These are phyloP conservation scores for Platyrinchus mystaceus DNA, from an alignment of 2,797 vertebrate species.

Conservation along the genomic window DNA sequence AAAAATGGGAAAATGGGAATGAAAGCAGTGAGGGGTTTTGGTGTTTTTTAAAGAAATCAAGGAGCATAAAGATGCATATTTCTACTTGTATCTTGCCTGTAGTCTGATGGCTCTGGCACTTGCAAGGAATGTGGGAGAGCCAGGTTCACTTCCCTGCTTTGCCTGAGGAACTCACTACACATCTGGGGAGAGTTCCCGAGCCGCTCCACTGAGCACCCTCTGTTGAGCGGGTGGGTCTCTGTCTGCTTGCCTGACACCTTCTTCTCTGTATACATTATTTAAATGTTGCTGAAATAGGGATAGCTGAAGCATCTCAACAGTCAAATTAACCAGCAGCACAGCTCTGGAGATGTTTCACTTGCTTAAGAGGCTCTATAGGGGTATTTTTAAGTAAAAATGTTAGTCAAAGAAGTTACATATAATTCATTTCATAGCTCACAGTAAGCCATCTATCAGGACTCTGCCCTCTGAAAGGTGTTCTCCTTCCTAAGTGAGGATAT, in stretches of 20 bases:
- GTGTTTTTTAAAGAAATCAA: background rate
- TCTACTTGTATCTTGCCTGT: background rate
- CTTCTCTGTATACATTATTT: slow-evolving; percentile 5
- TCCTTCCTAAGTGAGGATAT: background rate
- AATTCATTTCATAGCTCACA: background rate
- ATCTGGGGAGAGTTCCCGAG: background rate
- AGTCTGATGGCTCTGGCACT: slow-evolving; percentile 12
- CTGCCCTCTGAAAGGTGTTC: background rate
- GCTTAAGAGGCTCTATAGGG: background rate
- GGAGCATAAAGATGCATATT: background rate
- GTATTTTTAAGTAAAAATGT: background rate
- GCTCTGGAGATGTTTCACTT: background rate
- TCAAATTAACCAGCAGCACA: background rate
- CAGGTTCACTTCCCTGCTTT: slow-evolving; percentile 28
- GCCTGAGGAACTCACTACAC: slow-evolving; percentile 30
- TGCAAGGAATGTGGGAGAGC: slow-evolving; percentile 54
- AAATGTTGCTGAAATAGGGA: background rate
- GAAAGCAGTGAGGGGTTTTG: background rate
- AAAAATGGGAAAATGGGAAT: background rate
- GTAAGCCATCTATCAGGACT: background rate
- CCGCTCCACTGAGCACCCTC: background rate
- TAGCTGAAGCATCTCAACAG: background rate
- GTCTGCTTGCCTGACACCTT: background rate
- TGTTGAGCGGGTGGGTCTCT: background rate
- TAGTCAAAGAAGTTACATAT: background rate